A percentile compares a stretch with the other conserved stretches of the same genome.
phyloP scores from a whole-genome alignment of 2,888 invertebrate species.

The Rutpela maculata region DNA sequence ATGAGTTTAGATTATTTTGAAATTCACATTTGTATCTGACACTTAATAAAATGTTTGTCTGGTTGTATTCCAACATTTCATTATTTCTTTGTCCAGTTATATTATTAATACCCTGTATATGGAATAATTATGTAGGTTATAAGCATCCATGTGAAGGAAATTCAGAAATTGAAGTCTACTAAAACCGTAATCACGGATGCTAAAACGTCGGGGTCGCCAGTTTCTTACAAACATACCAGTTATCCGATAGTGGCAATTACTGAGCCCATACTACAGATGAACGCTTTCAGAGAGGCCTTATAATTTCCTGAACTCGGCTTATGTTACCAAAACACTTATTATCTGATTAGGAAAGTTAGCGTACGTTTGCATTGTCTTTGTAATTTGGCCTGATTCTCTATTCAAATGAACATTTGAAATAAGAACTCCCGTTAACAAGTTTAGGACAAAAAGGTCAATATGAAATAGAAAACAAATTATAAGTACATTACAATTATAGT shows the following conservation, averaged over 20 bases:
- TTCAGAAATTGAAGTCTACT: background rate
- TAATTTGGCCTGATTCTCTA: background rate
- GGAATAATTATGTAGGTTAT: too few species aligned
- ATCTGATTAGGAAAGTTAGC: background rate
- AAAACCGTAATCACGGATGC: background rate
- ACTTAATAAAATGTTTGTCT: too few species aligned
- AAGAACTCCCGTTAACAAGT: too few species aligned
- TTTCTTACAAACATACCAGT: background rate
- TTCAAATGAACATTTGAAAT: background rate
- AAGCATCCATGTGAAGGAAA: background rate
- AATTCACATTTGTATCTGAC: too few species aligned
- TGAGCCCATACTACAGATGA: background rate
- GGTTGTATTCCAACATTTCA: too few species aligned
- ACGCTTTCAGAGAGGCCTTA: background rate
- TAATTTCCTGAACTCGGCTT: conserved; percentile 7
- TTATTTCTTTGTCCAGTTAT: too few species aligned
- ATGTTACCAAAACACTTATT: background rate
- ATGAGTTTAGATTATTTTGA: too few species aligned
- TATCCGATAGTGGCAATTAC: background rate
- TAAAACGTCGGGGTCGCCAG: background rate
- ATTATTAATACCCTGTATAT: too few species aligned
- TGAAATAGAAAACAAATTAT: too few species aligned
- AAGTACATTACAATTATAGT: too few species aligned
- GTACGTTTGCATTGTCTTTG: background rate
- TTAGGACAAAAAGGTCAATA: too few species aligned